Percentiles rank a stretch among this genome's conserved stretches.
These are phyloP conservation scores for Acanthoscelides obtectus DNA, from an alignment of 2,888 invertebrate species.

Conservation along the genomic window DNA sequence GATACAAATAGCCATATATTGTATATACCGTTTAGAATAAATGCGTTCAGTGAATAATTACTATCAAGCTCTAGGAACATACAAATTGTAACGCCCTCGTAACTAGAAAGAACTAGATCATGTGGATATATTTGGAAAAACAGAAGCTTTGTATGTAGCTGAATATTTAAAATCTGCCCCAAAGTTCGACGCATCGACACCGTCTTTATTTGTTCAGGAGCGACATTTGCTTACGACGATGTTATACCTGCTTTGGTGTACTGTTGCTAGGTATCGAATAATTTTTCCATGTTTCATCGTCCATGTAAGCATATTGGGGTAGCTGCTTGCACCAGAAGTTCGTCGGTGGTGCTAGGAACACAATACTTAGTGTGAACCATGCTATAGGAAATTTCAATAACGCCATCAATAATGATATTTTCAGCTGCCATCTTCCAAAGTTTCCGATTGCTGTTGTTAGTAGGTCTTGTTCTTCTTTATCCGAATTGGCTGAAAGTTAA, in stretches of 20 bases:
- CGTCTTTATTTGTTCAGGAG: too few species aligned
- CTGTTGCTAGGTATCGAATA: conserved; percentile 30
- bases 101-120: too few species aligned
- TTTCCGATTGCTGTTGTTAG: conserved; percentile 49
- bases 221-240: too few species aligned
- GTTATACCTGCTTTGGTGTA: conserved; percentile 18
- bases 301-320: conserved; percentile 28
- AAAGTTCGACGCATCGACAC: too few species aligned
- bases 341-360: conserved; percentile 58
- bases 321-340: conserved; percentile 54
- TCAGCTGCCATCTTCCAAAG: conserved; percentile 58
- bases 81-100: too few species aligned
- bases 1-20: too few species aligned
- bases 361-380: conserved; percentile 60
- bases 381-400: conserved; percentile 56
- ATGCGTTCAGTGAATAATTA: too few species aligned
- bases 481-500: neutral
- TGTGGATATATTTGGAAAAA: too few species aligned
- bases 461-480: conserved; percentile 7
- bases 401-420: conserved; percentile 53
- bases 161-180: too few species aligned
- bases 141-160: too few species aligned
- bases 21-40: too few species aligned
- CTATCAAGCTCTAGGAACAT: too few species aligned
- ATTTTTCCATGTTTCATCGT: conserved; percentile 48